Evolutionary conservation across 1,140 invertebrate species (phyloP).

Genomic region (Subanguina moxae): DNA sequence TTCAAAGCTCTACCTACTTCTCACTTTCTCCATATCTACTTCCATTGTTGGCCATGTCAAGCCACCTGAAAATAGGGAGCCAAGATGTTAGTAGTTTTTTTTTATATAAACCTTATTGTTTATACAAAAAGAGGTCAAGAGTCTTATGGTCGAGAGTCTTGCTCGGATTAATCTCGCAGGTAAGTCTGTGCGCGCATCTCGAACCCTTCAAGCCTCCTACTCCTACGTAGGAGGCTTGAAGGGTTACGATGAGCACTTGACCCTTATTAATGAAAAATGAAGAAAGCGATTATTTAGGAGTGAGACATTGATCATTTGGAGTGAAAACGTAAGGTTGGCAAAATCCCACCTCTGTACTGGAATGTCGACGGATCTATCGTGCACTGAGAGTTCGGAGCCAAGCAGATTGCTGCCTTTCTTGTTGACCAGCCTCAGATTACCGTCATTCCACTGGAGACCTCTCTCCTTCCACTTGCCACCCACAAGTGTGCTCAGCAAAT

Average conservation of each 20-base stretch:
- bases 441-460: constrained; percentile 46
- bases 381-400: constrained; percentile 43
- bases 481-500: constrained; percentile 16
- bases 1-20: no score
- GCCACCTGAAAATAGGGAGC: neutral
- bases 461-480: constrained; percentile 37
- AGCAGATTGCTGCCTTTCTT: constrained; percentile 41
- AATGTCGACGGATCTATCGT: constrained; percentile 42
- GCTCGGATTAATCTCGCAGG: no score
- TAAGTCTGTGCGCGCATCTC: no score
- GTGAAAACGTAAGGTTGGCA: no score
- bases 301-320: no score
- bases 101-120: neutral
- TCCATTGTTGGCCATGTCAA: constrained; percentile 10
- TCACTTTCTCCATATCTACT: no score
- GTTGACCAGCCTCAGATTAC: constrained; percentile 42
- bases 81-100: neutral
- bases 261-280: no score
- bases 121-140: neutral
- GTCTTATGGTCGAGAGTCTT: no score
- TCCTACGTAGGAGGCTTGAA: no score
- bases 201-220: no score
- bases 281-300: no score
- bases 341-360: constrained; percentile 23
- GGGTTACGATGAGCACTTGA: no score